Evolutionary conservation across 2,113 vertebrate genomes (phyloP), one percentile per base, ranked within the genome.

Genomic region (Morphnarchus princeps): DNA sequence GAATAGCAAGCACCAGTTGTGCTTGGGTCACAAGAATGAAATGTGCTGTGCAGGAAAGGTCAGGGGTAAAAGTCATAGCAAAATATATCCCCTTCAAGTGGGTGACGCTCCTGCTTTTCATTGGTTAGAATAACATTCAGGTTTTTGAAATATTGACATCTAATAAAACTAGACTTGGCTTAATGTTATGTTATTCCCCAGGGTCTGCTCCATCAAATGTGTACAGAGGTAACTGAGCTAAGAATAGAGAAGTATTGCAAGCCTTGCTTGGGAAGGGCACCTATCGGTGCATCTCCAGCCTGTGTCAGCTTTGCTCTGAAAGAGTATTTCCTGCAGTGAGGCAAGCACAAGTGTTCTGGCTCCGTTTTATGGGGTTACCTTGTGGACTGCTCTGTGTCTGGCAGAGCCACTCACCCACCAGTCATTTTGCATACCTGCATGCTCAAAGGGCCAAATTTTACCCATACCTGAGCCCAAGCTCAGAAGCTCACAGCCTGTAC

Each of bases 341-440:
- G 32, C 7, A 25, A 43, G 24, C 45, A 32, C 0, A 0, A 54
- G n/a, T 5, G 43, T 6, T 50, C 7, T 43, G 28, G 47, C n/a
- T 76, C 31, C 12, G 2, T 72, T 26, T 54, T 20, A 29, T 4
- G 18, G 42, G 57, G 5, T 40, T 32, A 5, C 14, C 24, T 13
- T 32, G 78, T 22, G 50, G 58, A 4, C 8, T 40, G 25, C 19
- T 50, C 19, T 69, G 31, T 17, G 40, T n/a, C 40, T 21, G 62
- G 28, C 62, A 50, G 36, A 55, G 67, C 24, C 34, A 1, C 58
- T 6, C 32, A 31, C 40, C 82, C 29, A 13, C 40, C 7, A 9
- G 13, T 5, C 24, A 3, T 5, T 43, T 5, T 31, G n/a, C 36
- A n/a, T 9, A 16, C 13, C 29, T 24, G 36, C 0, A 1, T 2